Conservation (phyloP, 2,888 invertebrate species). For the Cryptus armator region DNA sequence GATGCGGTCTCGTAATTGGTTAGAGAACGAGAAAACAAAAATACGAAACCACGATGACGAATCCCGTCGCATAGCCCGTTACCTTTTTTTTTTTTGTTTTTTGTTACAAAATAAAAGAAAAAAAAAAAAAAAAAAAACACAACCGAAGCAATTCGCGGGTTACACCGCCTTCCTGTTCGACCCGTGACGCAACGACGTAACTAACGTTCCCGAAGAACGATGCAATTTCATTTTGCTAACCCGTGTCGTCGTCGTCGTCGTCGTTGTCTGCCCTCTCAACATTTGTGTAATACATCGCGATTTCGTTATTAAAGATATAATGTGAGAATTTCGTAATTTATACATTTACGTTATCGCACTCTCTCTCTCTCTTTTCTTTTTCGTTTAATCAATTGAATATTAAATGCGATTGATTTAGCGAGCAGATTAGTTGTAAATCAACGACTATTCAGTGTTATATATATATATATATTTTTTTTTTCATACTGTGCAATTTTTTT, state of each 20-base stretch:
- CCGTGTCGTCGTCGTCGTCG: conserved; percentile 50
- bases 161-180: conserved; percentile 41
- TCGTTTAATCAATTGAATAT: conserved; percentile 8
- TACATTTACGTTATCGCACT: conserved; percentile 25
- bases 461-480: neutral
- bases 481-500: conserved; percentile 10
- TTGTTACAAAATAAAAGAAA: conserved; percentile 31
- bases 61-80: conserved; percentile 62
- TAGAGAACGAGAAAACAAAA: conserved; percentile 84
- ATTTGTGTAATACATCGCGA: conserved; percentile 62
- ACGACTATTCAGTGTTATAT: neutral
- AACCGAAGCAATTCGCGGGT: conserved; percentile 42
- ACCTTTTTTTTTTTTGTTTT: conserved; percentile 42
- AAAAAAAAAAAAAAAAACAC: too few relatives aligned
- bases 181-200: conserved; percentile 38
- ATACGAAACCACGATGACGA: conserved; percentile 11
- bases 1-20: conserved; percentile 97
- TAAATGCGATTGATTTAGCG: neutral
- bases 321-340: conserved; percentile 50
- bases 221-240: conserved; percentile 34
- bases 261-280: conserved; percentile 54
- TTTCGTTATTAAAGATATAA: conserved; percentile 62
- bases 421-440: neutral
- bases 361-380: conserved; percentile 10
- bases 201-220: conserved; percentile 39